A percentile compares a stretch with the other conserved stretches of the same genome.
Conservation (phyloP, 2,113 vertebrate genomes). For the Pelecanoides urinatrix region DNA sequence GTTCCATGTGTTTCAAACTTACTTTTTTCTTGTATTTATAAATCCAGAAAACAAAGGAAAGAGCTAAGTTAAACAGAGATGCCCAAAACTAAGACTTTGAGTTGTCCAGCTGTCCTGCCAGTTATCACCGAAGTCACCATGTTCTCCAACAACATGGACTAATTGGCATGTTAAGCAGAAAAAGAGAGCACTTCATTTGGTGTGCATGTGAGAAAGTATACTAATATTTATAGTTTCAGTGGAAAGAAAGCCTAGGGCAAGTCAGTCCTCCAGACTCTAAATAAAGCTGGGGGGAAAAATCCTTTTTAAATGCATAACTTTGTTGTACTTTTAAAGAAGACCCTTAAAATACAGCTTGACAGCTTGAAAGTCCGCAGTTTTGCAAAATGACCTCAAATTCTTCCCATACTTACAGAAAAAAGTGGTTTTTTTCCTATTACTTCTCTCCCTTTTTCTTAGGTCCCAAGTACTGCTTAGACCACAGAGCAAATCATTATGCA, state of each 20-base stretch:
- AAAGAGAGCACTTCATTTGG: neutral
- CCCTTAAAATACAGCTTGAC: neutral
- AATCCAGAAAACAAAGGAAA: neutral
- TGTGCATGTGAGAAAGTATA: neutral
- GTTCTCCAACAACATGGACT: neutral
- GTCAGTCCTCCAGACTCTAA: neutral
- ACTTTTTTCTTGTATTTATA: neutral
- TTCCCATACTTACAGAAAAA: neutral
- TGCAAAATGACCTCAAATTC: neutral
- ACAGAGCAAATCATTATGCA: neutral
- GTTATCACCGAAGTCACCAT: neutral
- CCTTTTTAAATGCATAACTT: neutral
- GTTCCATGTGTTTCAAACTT: neutral
- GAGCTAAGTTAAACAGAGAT: neutral
- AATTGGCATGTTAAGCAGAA: accelerated
- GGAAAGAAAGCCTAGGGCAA: neutral
- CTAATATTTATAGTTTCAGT: neutral
- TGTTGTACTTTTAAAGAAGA: neutral
- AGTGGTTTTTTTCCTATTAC: neutral
- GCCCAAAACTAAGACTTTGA: neutral
- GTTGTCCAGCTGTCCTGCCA: neutral
- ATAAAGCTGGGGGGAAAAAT: neutral
- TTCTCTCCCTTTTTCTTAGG: neutral
- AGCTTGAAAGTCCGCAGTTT: neutral
- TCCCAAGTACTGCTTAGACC: neutral